phyloP scores from a whole-genome alignment of 2,888 invertebrate species.

The Philonicus albiceps region DNA sequence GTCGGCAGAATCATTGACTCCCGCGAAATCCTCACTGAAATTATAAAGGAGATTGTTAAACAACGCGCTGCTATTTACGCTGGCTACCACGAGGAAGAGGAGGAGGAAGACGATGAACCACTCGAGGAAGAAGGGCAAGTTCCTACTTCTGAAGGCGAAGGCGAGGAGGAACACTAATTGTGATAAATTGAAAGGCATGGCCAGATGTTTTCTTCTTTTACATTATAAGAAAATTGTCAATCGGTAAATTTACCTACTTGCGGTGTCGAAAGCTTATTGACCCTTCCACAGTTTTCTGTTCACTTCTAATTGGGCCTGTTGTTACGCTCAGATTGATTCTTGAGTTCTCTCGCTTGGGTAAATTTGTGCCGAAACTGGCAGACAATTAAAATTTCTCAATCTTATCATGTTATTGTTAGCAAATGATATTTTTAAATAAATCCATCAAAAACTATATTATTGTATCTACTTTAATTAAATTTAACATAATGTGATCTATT shows the following conservation, averaged over 20 bases:
- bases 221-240: slow-evolving; percentile 15
- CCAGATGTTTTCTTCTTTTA: slow-evolving; percentile 1
- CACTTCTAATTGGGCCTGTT: not conserved
- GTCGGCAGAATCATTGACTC: slow-evolving; percentile 83
- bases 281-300: not conserved
- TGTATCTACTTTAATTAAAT: not conserved
- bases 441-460: not conserved
- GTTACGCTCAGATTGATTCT: not conserved
- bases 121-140: slow-evolving; percentile 11
- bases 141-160: not conserved
- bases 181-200: slow-evolving; percentile 16
- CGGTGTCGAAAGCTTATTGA: slow-evolving; percentile 14
- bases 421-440: slow-evolving; percentile 40
- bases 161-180: slow-evolving; percentile 12
- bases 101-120: slow-evolving; percentile 39
- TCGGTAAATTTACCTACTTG: not conserved
- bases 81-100: slow-evolving; percentile 56
- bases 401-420: slow-evolving; percentile 33
- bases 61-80: slow-evolving; percentile 68
- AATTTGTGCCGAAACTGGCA: not conserved
- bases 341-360: not conserved
- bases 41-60: slow-evolving; percentile 80
- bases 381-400: slow-evolving; percentile 2
- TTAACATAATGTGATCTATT: no score
- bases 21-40: slow-evolving; percentile 80